Base-by-base conservation (phyloP, 2,888 invertebrate genomes). In the Leptopilina myrica region DNA sequence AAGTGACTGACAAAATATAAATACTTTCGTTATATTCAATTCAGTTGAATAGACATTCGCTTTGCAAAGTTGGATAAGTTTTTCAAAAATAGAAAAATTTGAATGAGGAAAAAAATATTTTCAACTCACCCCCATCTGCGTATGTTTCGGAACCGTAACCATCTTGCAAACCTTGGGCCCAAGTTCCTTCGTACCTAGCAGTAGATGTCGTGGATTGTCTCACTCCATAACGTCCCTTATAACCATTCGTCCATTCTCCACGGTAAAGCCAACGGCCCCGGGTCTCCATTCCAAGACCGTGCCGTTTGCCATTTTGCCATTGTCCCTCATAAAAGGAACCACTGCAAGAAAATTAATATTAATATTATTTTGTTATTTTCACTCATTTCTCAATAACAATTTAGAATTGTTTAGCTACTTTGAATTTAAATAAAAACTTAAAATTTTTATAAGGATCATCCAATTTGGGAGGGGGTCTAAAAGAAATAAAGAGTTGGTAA, bases 131-230 rank as follows among this genome's bases (percentile, higher is more conserved):
- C 92, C 98, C 98, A 93, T 99, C 99, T 81, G 99, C 99, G 92
- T 99, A 99, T 81, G 98, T 99, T 93, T 99, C 99, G 76, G 98
- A 98, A 87, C 99, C 99, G 93, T 99, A 99, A 87, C 99, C 99
- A 92, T 99, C 99, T 93, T 99, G 99, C 82, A 99, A 95, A 85
- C 99, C 99, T 88, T 97, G 97, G 86, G 99, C 98, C 99, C 99
- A 99, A 83, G 98, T 98, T 89, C 98, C 98, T 92, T 98, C 98
- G 93, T 98, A 98, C 92, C 97, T 97, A 89, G 98, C 98, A 86
- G 97, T 97, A 87, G 98, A 98, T 83, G 98, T 97, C 83, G 97
- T 96, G 89, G 98, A 98, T 92, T 98, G 98, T 79, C 99, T 95
- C 78, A 99, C 98, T 62, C 99, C 99, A 93, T 99, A 99, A 84